Base-by-base conservation (phyloP, 2,888 invertebrate genomes). In the Dolomedes plantarius region DNA sequence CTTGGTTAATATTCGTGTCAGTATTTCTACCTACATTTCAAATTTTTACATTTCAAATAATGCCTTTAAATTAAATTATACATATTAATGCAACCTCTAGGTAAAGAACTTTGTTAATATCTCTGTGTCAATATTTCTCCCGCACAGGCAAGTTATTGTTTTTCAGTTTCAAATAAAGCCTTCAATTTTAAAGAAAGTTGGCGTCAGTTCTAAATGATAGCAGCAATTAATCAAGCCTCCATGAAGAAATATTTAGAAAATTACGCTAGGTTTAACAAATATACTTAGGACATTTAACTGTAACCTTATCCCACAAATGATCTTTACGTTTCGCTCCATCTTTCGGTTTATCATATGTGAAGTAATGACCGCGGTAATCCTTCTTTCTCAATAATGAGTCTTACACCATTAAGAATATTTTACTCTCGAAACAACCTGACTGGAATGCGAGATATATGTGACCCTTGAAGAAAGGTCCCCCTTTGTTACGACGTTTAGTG, bases 391-490 rank as follows among this genome's bases (percentile, higher is more conserved):
- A 56, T 56, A 56, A 56, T 23, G 56, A 56, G 56, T 5, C 56
- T 56, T 56, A 56, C 23, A 19, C 56, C 56, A 56, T 56, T 56
- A 56, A 56, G 56, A 56, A 56, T 56, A 56, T 56, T 56, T 56
- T 16, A 46, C 16, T 46, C 23, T 23, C 13, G 23, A 23, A 56
- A 11, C 23, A 56, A 23, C 56, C 23, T 11, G 2, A 11, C 56
- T 56, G 56, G 56, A 56, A 56, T 56, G 56, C 56, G 19, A 56
- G 11, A 56, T 56, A 23, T 56, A 56, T 19, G 56, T 23, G 19
- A 23, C 19, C 56, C 56, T 23, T 56, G 19, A 23, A 56, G 23
- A 16, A 23, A 56, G 23, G 56, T 19, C 23, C 56, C 46, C 56
- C 56, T 56, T 23, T 56, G 56, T 56, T 56, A 23, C 56, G 19